A percentile compares a stretch with the other conserved stretches of the same genome.
These are phyloP conservation scores for Pseudococcus longispinus DNA, from an alignment of 2,888 invertebrate genomes.

Conservation along the genomic window DNA sequence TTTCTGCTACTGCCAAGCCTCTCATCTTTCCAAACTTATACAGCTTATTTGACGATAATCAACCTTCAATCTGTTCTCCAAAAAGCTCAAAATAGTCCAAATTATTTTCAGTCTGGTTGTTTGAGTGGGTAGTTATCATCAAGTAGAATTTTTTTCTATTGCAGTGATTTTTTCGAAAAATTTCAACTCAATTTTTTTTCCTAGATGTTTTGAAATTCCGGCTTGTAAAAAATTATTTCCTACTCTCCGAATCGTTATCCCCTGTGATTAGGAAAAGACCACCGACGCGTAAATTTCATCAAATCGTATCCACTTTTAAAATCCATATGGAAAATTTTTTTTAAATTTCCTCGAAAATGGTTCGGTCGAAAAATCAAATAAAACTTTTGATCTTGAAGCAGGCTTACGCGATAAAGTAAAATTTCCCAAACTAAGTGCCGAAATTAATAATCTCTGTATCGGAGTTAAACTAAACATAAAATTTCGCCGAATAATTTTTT, in stretches of 20 bases:
- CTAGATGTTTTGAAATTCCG: too few species aligned
- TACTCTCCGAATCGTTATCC: background rate
- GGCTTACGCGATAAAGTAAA: background rate
- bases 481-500: background rate
- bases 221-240: background rate
- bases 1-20: too few species aligned
- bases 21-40: too few species aligned
- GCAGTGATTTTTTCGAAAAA: too few species aligned
- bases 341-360: background rate
- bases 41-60: too few species aligned
- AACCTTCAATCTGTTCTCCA: too few species aligned
- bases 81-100: too few species aligned
- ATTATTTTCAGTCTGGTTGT: too few species aligned
- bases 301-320: background rate
- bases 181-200: too few species aligned
- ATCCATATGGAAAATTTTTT: background rate
- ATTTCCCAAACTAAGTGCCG: background rate
- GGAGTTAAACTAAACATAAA: slow-evolving; percentile 4
- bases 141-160: too few species aligned
- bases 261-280: background rate
- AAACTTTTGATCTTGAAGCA: slow-evolving; percentile 12
- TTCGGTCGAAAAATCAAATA: background rate
- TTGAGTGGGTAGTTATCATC: too few species aligned
- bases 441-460: slow-evolving; percentile 13
- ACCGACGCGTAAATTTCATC: background rate